Evolutionary conservation across 2,888 invertebrate species (phyloP), one percentile per base, ranked within the genome.

Genomic region (Trachelus stipa): DNA sequence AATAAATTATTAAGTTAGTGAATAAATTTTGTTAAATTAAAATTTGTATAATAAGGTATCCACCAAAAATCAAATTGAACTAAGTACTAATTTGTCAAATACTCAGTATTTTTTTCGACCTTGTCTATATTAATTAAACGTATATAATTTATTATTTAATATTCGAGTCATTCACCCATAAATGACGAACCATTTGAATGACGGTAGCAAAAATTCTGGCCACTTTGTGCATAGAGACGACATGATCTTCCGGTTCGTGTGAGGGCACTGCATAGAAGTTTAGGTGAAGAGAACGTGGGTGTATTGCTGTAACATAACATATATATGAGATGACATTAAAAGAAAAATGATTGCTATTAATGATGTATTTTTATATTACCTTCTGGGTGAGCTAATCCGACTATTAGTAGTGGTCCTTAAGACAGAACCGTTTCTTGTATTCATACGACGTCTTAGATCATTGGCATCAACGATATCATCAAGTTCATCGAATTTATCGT

Each of bases 161-260:
- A 23, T 56, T 56, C 23, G 23, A 76, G 69, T 84, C 75, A 87
- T 74, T 87, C 85, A 77, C 81, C 86, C 37, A 85, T 81, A 33
- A 83, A 73, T 1, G 88, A 88, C 12, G 83, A 79, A 12, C 87
- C 86, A 9, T 75, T 77, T 68, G 76, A 74, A 75, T 90, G 90
- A 56, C 82, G 87, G 1, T 76, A 74, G 68, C 90, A 90, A 75
- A 80, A 87, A 56, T 76, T 73, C 73, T 80, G 81, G 0, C 87
- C 89, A 12, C 23, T 75, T 11, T 71, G 79, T 11, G 87, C 81
- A 6, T 78, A 68, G 3, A 83, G 56, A 31, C 89, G 85, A 80
- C 90, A 90, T 73, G 81, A 84, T 34, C 81, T 85, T 34, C 89
- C 90, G 33, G 78, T 87, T 81, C 85, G 86, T 23, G 90, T 90